Evolutionary conservation across 1,140 invertebrate species (phyloP).

Genomic region (Meloidogyne chitwoodi): DNA sequence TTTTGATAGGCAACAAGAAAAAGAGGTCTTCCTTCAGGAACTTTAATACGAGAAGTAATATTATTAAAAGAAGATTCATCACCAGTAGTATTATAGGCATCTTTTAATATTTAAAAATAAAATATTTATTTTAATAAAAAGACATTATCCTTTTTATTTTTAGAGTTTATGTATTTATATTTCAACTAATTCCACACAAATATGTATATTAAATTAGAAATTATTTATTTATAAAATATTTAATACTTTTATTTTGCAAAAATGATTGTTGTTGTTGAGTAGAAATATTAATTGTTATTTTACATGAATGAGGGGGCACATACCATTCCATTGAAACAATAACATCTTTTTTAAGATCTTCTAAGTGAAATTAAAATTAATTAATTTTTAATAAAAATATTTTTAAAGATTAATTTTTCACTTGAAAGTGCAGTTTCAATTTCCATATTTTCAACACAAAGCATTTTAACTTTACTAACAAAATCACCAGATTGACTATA

Average conservation of each 20-base stretch:
- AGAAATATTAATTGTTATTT: slow-evolving; percentile 8
- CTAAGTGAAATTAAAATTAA: slow-evolving; percentile 4
- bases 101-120: slow-evolving; percentile 73
- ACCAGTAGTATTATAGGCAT: slow-evolving; percentile 60
- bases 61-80: slow-evolving; percentile 56
- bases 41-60: slow-evolving; percentile 72
- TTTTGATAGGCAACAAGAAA: slow-evolving; percentile 81
- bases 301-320: slow-evolving; percentile 38
- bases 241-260: background rate
- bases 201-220: too few species aligned
- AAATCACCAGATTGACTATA: slow-evolving; percentile 84
- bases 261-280: background rate
- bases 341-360: slow-evolving; percentile 48
- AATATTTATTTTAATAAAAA: slow-evolving; percentile 44
- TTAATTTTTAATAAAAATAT: background rate
- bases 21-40: slow-evolving; percentile 70
- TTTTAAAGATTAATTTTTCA: background rate
- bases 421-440: slow-evolving; percentile 44
- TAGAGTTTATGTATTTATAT: too few species aligned
- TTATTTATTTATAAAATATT: too few species aligned
- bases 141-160: too few species aligned
- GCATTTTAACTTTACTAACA: slow-evolving; percentile 62
- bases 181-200: too few species aligned
- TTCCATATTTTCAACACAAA: slow-evolving; percentile 48
- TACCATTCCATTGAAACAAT: slow-evolving; percentile 53